Percentiles rank a stretch among this genome's conserved stretches.
Conservation (phyloP, 2,113 vertebrate species). For the Polypterus senegalus region DNA sequence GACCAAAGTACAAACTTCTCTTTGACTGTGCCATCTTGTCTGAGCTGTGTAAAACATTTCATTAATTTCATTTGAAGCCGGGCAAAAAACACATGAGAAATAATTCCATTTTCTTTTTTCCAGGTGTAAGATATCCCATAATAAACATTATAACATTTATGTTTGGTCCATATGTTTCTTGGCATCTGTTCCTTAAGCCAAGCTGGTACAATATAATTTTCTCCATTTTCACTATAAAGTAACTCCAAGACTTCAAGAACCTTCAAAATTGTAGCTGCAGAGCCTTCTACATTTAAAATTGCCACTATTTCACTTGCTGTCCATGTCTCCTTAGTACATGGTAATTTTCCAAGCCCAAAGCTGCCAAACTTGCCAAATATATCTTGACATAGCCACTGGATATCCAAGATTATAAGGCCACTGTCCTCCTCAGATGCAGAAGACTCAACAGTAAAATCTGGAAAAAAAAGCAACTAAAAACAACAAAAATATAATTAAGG, state of each 20-base stretch:
- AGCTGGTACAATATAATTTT: constrained; percentile 15
- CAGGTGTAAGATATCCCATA: constrained; percentile 12
- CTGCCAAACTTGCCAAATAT: constrained; percentile 18
- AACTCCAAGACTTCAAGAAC: constrained; percentile 16
- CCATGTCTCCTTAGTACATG: constrained; percentile 9
- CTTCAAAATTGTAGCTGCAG: not conserved
- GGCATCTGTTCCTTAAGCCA: constrained; percentile 11
- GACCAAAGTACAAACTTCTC: constrained; percentile 13
- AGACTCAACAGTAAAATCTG: not conserved
- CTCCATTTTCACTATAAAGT: constrained; percentile 1
- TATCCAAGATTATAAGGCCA: constrained; percentile 13
- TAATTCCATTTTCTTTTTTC: constrained; percentile 6
- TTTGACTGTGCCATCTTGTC: not conserved
- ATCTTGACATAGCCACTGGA: constrained; percentile 15
- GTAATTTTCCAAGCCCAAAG: constrained; percentile 9
- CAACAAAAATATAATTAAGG: not conserved
- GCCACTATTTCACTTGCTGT: constrained; percentile 4
- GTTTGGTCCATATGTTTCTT: constrained; percentile 1
- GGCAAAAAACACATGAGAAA: constrained; percentile 14
- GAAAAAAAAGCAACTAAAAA: not conserved
- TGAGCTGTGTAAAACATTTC: not conserved
- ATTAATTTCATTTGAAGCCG: constrained; percentile 15
- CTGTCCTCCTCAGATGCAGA: not conserved
- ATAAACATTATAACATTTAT: constrained; percentile 1
- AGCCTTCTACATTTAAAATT: constrained; percentile 4